Conservation (phyloP, 2,888 invertebrate genomes). For the Pemphredon lugubris region DNA sequence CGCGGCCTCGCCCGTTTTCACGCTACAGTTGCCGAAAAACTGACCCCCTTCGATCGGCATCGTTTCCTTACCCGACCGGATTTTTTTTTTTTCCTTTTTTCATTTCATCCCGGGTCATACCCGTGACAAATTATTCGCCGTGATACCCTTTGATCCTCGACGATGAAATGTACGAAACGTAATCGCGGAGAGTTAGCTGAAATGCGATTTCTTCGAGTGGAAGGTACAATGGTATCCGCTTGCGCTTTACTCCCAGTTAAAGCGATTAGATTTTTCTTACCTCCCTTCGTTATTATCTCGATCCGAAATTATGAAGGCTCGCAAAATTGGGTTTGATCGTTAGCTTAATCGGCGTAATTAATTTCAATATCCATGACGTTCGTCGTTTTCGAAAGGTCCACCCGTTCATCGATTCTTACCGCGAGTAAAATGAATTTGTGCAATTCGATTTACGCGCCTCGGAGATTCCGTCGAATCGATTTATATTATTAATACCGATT, state of each 20-base stretch:
- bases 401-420: conserved; percentile 1
- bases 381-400: background rate
- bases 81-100: conserved; percentile 7
- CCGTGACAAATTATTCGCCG: conserved; percentile 26
- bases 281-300: background rate
- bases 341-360: conserved; percentile 14
- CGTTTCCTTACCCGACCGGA: conserved; percentile 11
- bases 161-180: too few species aligned
- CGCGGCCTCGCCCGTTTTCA: conserved; percentile 75
- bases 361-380: conserved; percentile 10
- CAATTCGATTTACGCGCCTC: conserved; percentile 29
- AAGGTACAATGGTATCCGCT: too few species aligned
- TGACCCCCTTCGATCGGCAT: conserved; percentile 57
- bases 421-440: too few species aligned
- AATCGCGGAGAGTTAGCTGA: too few species aligned
- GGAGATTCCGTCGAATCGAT: conserved; percentile 38
- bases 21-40: conserved; percentile 71
- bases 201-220: too few species aligned
- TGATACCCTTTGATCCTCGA: conserved; percentile 16
- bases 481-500: conserved; percentile 29
- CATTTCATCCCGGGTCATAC: background rate
- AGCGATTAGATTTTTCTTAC: background rate
- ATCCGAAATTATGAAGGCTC: background rate
- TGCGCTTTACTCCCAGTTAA: too few species aligned
- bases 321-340: conserved; percentile 21